A percentile compares a stretch with the other conserved stretches of the same genome.
These are phyloP conservation scores for Bactericera cockerelli DNA, from an alignment of 1,140 invertebrate species.

Conservation along the genomic window DNA sequence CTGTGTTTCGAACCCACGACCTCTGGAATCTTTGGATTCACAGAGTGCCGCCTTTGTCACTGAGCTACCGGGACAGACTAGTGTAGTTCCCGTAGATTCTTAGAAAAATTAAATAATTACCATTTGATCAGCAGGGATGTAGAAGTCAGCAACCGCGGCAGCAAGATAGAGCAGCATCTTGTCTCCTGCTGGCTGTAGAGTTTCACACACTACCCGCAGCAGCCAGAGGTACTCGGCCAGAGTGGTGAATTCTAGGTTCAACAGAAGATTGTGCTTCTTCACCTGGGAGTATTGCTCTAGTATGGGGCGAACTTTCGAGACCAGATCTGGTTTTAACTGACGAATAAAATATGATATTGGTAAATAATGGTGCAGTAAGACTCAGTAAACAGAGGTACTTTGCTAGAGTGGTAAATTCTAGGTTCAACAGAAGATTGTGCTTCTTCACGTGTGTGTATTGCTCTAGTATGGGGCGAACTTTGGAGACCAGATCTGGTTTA, in stretches of 20 bases:
- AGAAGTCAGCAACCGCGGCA: conserved; percentile 97
- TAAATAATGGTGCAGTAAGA: background rate
- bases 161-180: conserved; percentile 79
- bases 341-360: conserved; percentile 20
- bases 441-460: conserved; percentile 52
- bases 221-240: conserved; percentile 90
- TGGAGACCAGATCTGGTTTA: conserved; percentile 47
- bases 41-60: no score
- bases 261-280: conserved; percentile 43
- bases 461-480: conserved; percentile 46
- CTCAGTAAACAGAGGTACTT: conserved; percentile 85
- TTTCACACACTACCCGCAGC: conserved; percentile 60
- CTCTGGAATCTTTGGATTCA: no score
- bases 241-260: conserved; percentile 64
- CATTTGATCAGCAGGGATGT: conserved; percentile 83
- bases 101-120: no score
- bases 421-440: conserved; percentile 47
- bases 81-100: no score
- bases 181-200: conserved; percentile 46
- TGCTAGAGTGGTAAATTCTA: conserved; percentile 67
- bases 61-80: no score
- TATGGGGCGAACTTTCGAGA: conserved; percentile 46
- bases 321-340: conserved; percentile 49
- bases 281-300: conserved; percentile 54
- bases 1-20: no score